These are phyloP conservation scores for Poecilia latipinna DNA, from an alignment of 2,113 vertebrate genomes.

Conservation along the genomic window DNA sequence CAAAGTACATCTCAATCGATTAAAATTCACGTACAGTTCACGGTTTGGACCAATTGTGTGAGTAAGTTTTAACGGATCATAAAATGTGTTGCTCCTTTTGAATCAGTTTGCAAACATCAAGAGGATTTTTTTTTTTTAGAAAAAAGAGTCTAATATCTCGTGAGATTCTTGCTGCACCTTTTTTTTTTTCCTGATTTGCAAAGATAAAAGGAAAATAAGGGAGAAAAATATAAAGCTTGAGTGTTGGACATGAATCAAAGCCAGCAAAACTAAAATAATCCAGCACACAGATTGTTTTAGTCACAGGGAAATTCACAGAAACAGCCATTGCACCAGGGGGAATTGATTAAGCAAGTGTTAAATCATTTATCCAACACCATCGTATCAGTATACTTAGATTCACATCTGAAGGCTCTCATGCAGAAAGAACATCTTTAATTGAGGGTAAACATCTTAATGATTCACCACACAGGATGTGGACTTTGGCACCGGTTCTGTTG, in stretches of 20 bases:
- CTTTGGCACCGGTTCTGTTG: constrained; percentile 34
- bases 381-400: constrained; percentile 27
- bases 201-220: constrained; percentile 5
- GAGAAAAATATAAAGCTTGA: neutral
- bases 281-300: neutral
- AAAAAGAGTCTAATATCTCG: no score
- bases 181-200: neutral
- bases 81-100: neutral
- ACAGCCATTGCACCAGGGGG: constrained; percentile 32
- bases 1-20: neutral
- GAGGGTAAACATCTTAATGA: constrained; percentile 58
- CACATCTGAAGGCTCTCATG: constrained; percentile 31
- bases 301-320: constrained; percentile 34
- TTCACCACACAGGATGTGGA: constrained; percentile 45
- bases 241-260: neutral
- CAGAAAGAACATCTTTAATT: constrained; percentile 56
- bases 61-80: neutral
- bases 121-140: no score
- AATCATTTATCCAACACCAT: constrained; percentile 60
- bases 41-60: neutral
- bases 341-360: constrained; percentile 42
- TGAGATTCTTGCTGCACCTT: no score
- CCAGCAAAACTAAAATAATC: constrained; percentile 13
- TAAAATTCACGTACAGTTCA: neutral
- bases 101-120: neutral